These are phyloP conservation scores for Actenoides lindsayi DNA, from an alignment of 2,113 vertebrate species.

Conservation along the genomic window DNA sequence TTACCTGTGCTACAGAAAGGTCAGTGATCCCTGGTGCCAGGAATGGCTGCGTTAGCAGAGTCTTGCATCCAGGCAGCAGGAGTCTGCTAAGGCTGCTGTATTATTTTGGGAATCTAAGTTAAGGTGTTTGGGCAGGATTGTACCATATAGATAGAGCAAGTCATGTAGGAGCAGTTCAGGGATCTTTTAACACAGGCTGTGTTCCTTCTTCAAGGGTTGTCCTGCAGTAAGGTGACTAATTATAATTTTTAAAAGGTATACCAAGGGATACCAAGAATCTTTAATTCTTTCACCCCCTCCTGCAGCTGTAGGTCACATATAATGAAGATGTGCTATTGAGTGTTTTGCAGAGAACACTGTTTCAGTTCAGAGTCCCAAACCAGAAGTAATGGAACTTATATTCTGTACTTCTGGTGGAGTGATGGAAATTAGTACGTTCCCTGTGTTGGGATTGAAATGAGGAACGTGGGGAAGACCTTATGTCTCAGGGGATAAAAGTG, in stretches of 20 bases:
- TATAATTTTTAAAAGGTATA: not conserved
- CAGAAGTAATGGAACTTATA: not conserved
- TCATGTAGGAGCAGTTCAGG: not conserved
- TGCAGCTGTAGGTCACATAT: not conserved
- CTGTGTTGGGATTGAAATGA: not conserved
- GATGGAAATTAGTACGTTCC: not conserved
- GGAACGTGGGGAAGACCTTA: not conserved
- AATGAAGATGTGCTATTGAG: not conserved
- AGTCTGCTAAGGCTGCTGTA: not conserved
- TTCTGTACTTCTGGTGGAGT: not conserved
- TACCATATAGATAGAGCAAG: not conserved
- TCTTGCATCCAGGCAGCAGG: not conserved
- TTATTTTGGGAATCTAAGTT: not conserved
- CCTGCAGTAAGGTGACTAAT: not conserved
- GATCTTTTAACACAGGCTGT: not conserved
- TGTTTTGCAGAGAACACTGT: not conserved
- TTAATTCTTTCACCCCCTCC: not conserved
- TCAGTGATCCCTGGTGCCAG: not conserved
- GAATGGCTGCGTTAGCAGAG: not conserved
- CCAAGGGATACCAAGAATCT: not conserved
- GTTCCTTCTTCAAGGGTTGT: not conserved
- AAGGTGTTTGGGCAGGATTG: not conserved
- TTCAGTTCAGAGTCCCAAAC: not conserved
- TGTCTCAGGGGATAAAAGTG: not conserved
- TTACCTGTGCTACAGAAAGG: not conserved